Conservation (phyloP, 2,113 vertebrate species). For the Nipponia nippon region DNA sequence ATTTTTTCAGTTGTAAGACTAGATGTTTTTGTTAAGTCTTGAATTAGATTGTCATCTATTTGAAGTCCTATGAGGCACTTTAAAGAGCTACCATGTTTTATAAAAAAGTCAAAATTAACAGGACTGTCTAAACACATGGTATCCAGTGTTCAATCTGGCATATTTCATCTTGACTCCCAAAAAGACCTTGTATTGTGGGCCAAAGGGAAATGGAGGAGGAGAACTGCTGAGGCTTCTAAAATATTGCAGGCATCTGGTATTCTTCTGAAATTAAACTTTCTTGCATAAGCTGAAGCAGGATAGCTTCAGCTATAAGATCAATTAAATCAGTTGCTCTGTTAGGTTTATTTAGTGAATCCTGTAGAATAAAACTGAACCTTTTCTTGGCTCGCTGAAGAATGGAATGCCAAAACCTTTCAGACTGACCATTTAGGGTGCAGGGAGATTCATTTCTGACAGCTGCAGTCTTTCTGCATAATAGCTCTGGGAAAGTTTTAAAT, state of each 20-base stretch:
- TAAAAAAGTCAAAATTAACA: background rate
- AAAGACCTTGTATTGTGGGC: background rate
- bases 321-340: background rate
- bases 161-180: background rate
- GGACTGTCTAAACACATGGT: background rate
- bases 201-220: background rate
- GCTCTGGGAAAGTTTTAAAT: background rate
- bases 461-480: background rate
- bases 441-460: background rate
- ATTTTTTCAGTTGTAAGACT: background rate
- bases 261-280: constrained; percentile 7
- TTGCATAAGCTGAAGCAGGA: background rate
- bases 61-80: background rate
- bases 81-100: background rate
- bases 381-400: background rate
- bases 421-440: background rate
- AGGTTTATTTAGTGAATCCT: background rate
- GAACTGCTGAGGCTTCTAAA: background rate
- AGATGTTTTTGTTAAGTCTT: background rate
- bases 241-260: background rate
- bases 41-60: background rate
- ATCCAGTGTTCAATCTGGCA: background rate
- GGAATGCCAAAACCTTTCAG: background rate
- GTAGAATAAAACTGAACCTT: background rate
- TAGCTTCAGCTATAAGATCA: background rate